Base-by-base conservation (phyloP, 1,140 invertebrate species). In the Asobara japonica region DNA sequence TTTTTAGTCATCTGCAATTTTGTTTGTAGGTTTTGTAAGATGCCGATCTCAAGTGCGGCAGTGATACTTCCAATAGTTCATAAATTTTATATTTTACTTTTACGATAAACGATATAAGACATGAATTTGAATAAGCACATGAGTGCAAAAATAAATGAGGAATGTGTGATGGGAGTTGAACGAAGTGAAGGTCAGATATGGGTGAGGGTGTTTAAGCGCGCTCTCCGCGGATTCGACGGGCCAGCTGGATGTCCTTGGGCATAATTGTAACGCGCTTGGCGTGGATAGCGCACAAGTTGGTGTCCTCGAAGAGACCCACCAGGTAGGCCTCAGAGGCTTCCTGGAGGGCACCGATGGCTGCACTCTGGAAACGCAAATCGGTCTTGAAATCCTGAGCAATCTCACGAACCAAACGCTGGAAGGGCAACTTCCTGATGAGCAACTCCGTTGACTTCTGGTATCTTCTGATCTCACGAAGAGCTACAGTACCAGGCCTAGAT, bases 211-310 rank as follows among this genome's bases (percentile, higher is more conserved):
- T 82, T 92, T 93, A 93, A 89, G 92, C 92, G 84, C 94, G 90
- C 88, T 95, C 94, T 68, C 94, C 93, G 82, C 93, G 92, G 83
- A 95, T 95, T 89, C 95, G 93, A 81, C 95, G 90, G 51, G 95
- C 95, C 78, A 96, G 88, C 85, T 97, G 96, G 80, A 98, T 97
- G 83, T 97, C 96, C 88, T 97, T 97, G 66, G 96, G 95, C 96
- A 97, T 97, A 84, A 97, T 97, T 77, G 96, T 97, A 27, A 97
- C 95, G 83, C 95, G 92, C 85, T 97, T 97, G 74, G 95, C 95
- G 84, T 97, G 95, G 84, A 97, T 97, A 75, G 95, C 95, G 88
- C 95, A 96, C 90, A 97, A 89, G 87, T 97, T 96, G 73, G 95
- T 96, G 87, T 97, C 95, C 91, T 97, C 95, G 88, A 97, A 97